Conservation (phyloP, 1,140 invertebrate genomes). For the Limonius californicus region DNA sequence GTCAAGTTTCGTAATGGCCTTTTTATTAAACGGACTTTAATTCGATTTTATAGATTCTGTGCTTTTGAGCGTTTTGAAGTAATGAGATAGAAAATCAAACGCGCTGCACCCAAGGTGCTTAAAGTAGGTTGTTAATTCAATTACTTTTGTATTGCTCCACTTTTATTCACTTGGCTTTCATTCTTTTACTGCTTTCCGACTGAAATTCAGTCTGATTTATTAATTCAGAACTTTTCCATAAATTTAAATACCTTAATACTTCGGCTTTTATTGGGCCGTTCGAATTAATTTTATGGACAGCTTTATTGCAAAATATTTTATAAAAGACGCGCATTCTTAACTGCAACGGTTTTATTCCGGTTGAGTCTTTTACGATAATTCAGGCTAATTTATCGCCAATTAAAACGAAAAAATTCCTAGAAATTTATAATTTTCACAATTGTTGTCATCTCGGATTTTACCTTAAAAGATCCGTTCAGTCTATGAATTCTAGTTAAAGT, state of each 20-base stretch:
- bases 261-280: neutral
- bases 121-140: constrained; percentile 14
- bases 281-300: neutral
- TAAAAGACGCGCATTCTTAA: neutral
- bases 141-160: neutral
- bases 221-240: neutral
- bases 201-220: constrained; percentile 5
- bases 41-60: constrained; percentile 11
- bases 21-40: constrained; percentile 3
- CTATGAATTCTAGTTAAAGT: neutral
- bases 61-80: constrained; percentile 2
- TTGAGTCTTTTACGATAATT: too few species aligned
- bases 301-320: neutral
- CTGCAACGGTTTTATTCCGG: too few species aligned
- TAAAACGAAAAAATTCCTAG: too few species aligned
- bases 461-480: neutral
- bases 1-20: neutral
- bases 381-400: too few species aligned
- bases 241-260: constrained; percentile 5
- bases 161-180: constrained; percentile 1
- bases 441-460: neutral
- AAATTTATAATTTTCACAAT: too few species aligned
- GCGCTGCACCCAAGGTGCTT: constrained; percentile 2
- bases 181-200: neutral
- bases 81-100: constrained; percentile 11